These are phyloP conservation scores for Anoplolepis gracilipes DNA, from an alignment of 1,140 invertebrate species.

Conservation along the genomic window DNA sequence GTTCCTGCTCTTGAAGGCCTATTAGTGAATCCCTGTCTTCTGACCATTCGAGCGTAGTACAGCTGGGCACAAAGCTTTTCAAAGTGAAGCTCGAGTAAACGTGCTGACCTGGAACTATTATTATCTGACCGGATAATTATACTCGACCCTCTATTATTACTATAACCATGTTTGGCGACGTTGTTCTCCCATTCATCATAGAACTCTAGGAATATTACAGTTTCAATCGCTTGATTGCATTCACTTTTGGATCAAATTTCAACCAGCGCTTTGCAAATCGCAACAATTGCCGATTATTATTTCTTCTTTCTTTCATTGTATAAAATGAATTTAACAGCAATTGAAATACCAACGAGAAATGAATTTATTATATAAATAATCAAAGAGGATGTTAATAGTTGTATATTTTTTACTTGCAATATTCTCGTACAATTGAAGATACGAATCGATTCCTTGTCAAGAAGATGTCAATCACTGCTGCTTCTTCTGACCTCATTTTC, in stretches of 20 bases:
- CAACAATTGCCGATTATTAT: background rate
- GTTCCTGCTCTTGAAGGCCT: constrained; percentile 67
- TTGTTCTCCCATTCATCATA: constrained; percentile 27
- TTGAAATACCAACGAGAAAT: background rate
- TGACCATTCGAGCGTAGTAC: constrained; percentile 44
- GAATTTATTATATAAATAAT: background rate
- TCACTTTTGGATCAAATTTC: background rate
- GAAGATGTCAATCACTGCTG: background rate
- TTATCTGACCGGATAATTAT: constrained; percentile 71
- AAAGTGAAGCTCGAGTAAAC: constrained; percentile 62
- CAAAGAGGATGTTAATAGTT: background rate
- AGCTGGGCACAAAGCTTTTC: constrained; percentile 56
- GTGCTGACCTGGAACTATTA: constrained; percentile 63
- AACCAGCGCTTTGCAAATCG: background rate
- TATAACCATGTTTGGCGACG: constrained; percentile 56
- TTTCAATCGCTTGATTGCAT: constrained; percentile 24
- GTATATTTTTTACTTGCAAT: constrained; percentile 3
- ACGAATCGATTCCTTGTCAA: background rate
- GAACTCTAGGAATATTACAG: constrained; percentile 7
- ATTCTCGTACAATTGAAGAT: background rate
- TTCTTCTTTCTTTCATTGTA: background rate
- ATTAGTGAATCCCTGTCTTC: constrained; percentile 66
- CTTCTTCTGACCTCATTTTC: constrained; percentile 11
- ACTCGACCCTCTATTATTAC: constrained; percentile 61
- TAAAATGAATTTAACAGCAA: background rate